A percentile compares a stretch with the other conserved stretches of the same genome.
Conservation (phyloP, 1,140 invertebrate species). For the Oryctes rhinoceros region DNA sequence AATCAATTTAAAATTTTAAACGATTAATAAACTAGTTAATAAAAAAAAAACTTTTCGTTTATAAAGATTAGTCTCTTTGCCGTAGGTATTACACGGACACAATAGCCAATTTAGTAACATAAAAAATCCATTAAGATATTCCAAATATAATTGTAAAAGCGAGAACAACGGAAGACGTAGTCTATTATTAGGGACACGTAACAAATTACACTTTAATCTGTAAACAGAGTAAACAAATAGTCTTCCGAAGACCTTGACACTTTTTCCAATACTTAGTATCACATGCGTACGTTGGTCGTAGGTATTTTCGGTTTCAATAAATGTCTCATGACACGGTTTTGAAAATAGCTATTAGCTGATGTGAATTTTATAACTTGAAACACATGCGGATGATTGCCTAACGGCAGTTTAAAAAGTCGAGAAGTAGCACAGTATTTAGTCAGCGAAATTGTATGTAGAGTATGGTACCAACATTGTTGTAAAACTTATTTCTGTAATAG, state of each 20-base stretch:
- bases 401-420: slow-evolving; percentile 5
- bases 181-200: background rate
- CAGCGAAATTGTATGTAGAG: background rate
- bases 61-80: background rate
- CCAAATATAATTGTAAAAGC: background rate
- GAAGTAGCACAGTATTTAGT: background rate
- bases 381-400: background rate
- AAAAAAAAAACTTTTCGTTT: background rate
- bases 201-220: slow-evolving; percentile 11
- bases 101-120: background rate
- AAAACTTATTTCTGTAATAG: background rate
- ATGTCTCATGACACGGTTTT: slow-evolving; percentile 18
- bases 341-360: slow-evolving; percentile 33
- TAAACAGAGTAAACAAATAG: slow-evolving; percentile 26
- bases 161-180: slow-evolving; percentile 17
- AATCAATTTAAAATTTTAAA: background rate
- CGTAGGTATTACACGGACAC: background rate
- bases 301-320: slow-evolving; percentile 28
- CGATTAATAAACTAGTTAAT: background rate
- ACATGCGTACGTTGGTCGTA: background rate
- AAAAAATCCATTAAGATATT: slow-evolving; percentile 17
- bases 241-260: slow-evolving; percentile 21
- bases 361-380: slow-evolving; percentile 25
- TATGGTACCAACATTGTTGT: background rate
- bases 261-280: slow-evolving; percentile 3